A percentile compares a stretch with the other conserved stretches of the same genome.
Evolutionary conservation across 2,888 invertebrate genomes (phyloP).

Genomic region (Linnaemya tessellans): DNA sequence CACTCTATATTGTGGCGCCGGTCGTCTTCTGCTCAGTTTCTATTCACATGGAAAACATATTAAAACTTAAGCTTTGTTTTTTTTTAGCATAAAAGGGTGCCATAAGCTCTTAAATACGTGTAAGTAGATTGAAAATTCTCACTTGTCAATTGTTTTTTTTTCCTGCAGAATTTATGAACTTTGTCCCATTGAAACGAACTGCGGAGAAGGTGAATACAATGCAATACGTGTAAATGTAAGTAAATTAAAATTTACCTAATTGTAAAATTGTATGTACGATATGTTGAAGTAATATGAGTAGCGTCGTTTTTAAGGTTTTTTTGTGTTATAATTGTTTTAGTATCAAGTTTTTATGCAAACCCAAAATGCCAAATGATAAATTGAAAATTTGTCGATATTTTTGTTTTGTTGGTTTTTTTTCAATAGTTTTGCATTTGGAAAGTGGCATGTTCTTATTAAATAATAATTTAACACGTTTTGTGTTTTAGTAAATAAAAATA

Average conservation of each 20-base stretch:
- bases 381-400: neutral
- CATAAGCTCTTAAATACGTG: conserved; percentile 69
- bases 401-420: neutral
- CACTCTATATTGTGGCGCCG: neutral
- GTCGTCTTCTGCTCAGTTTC: conserved; percentile 7
- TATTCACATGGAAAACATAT: conserved; percentile 59
- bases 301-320: conserved; percentile 32
- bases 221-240: conserved; percentile 82
- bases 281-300: conserved; percentile 55
- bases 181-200: conserved; percentile 81
- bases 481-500: conserved; percentile 1
- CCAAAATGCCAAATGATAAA: conserved; percentile 28
- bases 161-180: conserved; percentile 80
- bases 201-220: conserved; percentile 81
- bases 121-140: conserved; percentile 68
- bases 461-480: conserved; percentile 49
- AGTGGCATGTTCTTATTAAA: neutral
- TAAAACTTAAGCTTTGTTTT: conserved; percentile 67
- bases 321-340: conserved; percentile 46
- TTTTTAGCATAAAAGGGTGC: conserved; percentile 65
- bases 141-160: conserved; percentile 65
- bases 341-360: conserved; percentile 46
- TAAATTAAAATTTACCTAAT: conserved; percentile 62
- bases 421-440: neutral
- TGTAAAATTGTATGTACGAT: conserved; percentile 42